Evolutionary conservation across 2,888 invertebrate species (phyloP), one percentile per base, ranked within the genome.

Genomic region (Ferdinandea cuprea): DNA sequence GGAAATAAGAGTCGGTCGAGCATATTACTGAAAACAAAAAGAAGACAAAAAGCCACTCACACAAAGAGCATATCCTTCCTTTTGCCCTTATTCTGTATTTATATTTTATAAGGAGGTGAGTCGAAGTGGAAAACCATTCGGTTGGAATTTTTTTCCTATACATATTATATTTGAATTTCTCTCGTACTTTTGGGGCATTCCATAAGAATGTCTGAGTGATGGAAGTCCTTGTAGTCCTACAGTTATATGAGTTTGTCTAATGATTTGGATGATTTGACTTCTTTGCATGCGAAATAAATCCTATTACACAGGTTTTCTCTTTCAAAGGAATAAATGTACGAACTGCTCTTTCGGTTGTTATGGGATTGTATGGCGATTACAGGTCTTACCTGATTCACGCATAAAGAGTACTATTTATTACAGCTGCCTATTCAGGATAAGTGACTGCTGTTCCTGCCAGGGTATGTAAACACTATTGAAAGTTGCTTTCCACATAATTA

Each of bases 401-500:
- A 52, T 58, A 66, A 32, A 25, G 48, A 42, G 50, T 9, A 15
- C 21, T 58, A 65, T 73, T 65, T 56, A 73, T 56, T 46, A 35
- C 17, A 11, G 3, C 30, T 17, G 30, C 40, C 65, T 19, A 17
- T 19, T 30, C 1, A 25, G 35, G 13, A 3, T 25, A 35, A 32
- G 63, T 19, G n/a, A 8, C 13, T 42, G 42, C 40, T 13, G 35
- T 32, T 46, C 21, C 32, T 35, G 56, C 35, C 35, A 56, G 56
- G 35, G 30, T 50, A 42, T 9, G 17, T 21, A 2, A 54, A 46
- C 61, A 44, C 9, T 46, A 63, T 46, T 30, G 44, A 72, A 63
- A 21, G 56, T 48, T 65, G 30, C 28, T 56, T 73, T 73, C 56
- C 73, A 56, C 65, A 30, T 65, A 73, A 73, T 73, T 73, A 56